Base-by-base conservation (phyloP, 1,140 invertebrate species). In the Drosophila tristis region DNA sequence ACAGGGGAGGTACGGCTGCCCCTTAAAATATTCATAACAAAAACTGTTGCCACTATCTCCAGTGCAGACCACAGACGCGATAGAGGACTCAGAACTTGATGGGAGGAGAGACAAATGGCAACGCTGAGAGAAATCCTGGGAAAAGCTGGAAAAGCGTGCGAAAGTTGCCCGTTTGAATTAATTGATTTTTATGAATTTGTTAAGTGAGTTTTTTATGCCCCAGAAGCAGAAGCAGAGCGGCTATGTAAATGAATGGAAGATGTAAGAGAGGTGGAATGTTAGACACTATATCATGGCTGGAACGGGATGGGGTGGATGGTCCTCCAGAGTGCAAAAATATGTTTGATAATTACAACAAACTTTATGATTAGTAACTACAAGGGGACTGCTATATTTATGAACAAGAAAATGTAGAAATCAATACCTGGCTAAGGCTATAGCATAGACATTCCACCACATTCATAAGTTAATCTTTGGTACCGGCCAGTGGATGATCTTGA, bases 11-110 rank as follows among this genome's bases (percentile, higher is more conserved):
- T 64, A 70, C 45, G 63, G 72, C 64, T 74, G 82, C 57, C 80
- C 72, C 74, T 82, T 87, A 86, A 86, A 86, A 86, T 86, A 86
- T 86, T 87, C 82, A 86, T 86, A 86, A 82, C 82, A 87, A 78
- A 86, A 87, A 86, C 82, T 86, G 78, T 86, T 86, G 84, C 82
- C 74, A 82, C 82, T 82, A 87, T 81, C 82, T 66, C 48, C 39
- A 55, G 64, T 56, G 35, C 68, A 67, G 78, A 44, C 68, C 78
- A 48, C 65, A 68, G 67, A 67, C 68, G 59, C 63, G 49, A 25
- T 20, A 60, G 35, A 20, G 58, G 54, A 16, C 31, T 15, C 31
- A 43, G 15, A 39, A 13, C 7, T 39, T 39, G 50, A 16, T 9
- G 50, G 50, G 29, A 15, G 29, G n/a, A n/a, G 16, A 5, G 56